Percentiles rank a stretch among this genome's conserved stretches.
These are phyloP conservation scores for Bradypus variegatus DNA, from an alignment of 2,797 vertebrate genomes.

Conservation along the genomic window DNA sequence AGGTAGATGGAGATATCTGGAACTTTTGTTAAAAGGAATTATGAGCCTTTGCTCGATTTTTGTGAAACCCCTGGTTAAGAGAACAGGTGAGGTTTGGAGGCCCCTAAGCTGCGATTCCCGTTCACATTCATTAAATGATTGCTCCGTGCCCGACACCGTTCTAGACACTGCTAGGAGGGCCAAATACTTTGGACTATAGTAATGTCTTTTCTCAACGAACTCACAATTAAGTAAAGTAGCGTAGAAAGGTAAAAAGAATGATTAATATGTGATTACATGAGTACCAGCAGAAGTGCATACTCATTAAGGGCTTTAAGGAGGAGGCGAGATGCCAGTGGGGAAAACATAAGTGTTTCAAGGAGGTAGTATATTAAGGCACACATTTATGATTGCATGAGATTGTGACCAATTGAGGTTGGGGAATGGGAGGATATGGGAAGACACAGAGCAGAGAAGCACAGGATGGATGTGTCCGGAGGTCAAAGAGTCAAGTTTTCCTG, in stretches of 20 bases:
- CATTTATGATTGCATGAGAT: background rate
- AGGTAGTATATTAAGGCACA: background rate
- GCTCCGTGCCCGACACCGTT: background rate
- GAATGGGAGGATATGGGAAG: background rate
- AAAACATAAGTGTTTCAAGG: background rate
- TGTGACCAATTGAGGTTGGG: background rate
- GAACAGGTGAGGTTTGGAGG: background rate
- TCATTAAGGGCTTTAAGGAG: background rate
- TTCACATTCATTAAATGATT: background rate
- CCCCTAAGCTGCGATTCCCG: background rate
- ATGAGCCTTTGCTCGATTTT: background rate
- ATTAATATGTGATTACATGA: background rate
- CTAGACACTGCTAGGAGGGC: background rate
- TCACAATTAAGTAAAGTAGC: background rate
- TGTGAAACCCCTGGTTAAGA: background rate
- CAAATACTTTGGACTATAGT: background rate
- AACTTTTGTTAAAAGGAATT: background rate
- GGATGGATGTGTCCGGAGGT: background rate
- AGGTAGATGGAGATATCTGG: background rate
- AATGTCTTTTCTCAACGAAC: background rate
- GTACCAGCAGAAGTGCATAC: background rate
- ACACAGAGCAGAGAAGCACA: background rate
- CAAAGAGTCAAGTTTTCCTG: background rate
- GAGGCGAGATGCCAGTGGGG: background rate
- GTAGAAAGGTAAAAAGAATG: background rate